Evolutionary conservation across 2,888 invertebrate genomes (phyloP), one percentile per base, ranked within the genome.

Genomic region (Apeira syringaria): DNA sequence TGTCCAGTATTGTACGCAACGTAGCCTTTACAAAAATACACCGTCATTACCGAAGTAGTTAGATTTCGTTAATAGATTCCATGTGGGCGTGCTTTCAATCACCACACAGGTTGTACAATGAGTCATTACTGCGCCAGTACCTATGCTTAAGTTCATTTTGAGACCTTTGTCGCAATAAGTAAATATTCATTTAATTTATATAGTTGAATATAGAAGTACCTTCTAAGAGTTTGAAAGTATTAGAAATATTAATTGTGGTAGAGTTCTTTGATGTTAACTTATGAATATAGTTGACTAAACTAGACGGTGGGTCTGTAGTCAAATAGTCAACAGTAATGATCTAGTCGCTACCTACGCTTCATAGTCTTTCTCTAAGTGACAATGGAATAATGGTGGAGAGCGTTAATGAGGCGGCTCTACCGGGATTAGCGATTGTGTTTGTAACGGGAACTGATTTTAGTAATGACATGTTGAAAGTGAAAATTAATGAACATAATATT

Each of bases 61-160:
- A 56, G 53, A 53, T 53, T 46, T 52, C 50, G 57, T 61, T 70
- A 70, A 74, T 71, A 68, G 64, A 65, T 64, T 65, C 59, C 34
- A 55, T 59, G 77, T 78, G 62, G 80, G 80, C 69, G 80, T 68
- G 61, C 68, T 68, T 76, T 77, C 75, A 77, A 78, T 77, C 68
- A 63, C 52, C 60, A 46, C 56, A 51, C 56, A 47, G 44, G 61
- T 55, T 52, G 55, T 59, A 78, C 79, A 77, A 79, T 78, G 79
- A 76, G 64, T 79, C 76, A 74, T 79, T 79, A 75, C 57, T 41
- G 32, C 27, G 20, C 34, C n/a, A 13, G 24, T 22, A 35, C 11
- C 34, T 5, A 37, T n/a, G n/a, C 5, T 27, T 13, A 8, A 26
- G 12, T 22, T 6, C n/a, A 25, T 9, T 5, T 10, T 5, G 9